Evolutionary conservation across 2,888 invertebrate species (phyloP).

Genomic region (Rhopalosiphum nymphaeae): DNA sequence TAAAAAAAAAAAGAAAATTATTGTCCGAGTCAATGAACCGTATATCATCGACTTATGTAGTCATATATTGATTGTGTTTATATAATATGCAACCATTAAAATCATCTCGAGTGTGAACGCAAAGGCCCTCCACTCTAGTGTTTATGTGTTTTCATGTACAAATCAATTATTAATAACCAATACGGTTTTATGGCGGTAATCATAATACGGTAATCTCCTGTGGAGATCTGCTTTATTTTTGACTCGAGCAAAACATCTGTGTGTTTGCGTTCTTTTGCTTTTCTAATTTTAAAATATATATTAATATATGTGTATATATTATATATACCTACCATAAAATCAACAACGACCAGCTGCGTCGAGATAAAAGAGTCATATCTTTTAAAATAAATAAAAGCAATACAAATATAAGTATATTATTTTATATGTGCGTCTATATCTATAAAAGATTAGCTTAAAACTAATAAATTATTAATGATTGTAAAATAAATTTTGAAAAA

Average conservation of each 20-base stretch:
- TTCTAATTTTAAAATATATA: slow-evolving; percentile 41
- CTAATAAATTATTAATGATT: not conserved
- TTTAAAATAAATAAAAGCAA: not conserved
- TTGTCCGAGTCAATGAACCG: slow-evolving; percentile 38
- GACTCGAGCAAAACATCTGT: slow-evolving; percentile 54
- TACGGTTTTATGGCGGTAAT: slow-evolving; percentile 1
- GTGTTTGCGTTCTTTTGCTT: slow-evolving; percentile 43
- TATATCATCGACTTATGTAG: not conserved
- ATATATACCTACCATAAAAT: slow-evolving; percentile 21
- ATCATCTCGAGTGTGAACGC: slow-evolving; percentile 31
- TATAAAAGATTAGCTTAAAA: slow-evolving; percentile 8
- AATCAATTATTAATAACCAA: slow-evolving; percentile 52
- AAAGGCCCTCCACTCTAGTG: not conserved
- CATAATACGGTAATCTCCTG: slow-evolving; percentile 51
- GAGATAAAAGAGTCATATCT: slow-evolving; percentile 16
- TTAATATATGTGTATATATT: not conserved
- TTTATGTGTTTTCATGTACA: slow-evolving; percentile 42
- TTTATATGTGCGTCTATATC: not conserved
- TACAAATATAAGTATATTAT: not conserved
- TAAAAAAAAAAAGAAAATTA: slow-evolving; percentile 36
- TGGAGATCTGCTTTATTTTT: slow-evolving; percentile 51
- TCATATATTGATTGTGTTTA: slow-evolving; percentile 33
- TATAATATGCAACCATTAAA: not conserved
- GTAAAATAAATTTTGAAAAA: not conserved
- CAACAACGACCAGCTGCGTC: slow-evolving; percentile 37